Percentiles rank a stretch among this genome's conserved stretches.
Conservation (phyloP, 2,888 invertebrate genomes). For the Acronicta psi region DNA sequence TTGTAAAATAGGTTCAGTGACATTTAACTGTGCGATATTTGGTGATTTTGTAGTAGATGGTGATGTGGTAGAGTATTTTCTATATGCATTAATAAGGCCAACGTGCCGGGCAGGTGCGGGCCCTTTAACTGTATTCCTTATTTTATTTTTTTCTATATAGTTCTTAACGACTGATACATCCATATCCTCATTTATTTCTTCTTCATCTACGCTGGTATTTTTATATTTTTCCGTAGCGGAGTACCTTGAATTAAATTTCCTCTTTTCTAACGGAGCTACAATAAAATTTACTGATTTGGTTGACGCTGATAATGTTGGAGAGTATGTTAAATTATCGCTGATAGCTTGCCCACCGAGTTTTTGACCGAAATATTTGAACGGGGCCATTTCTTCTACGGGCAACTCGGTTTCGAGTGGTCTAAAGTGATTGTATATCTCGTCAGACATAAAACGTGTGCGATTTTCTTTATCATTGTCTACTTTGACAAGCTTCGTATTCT, state of each 20-base stretch:
- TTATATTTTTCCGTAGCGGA: slow-evolving; percentile 85
- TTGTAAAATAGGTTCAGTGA: slow-evolving; percentile 71
- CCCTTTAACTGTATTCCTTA: slow-evolving; percentile 85
- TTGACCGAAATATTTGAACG: slow-evolving; percentile 92
- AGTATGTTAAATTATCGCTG: slow-evolving; percentile 82
- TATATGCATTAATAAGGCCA: slow-evolving; percentile 84
- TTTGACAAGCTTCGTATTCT: slow-evolving; percentile 71
- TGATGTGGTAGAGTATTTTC: slow-evolving; percentile 77
- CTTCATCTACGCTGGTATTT: slow-evolving; percentile 86
- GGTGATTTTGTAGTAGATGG: slow-evolving; percentile 72
- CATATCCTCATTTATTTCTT: slow-evolving; percentile 89
- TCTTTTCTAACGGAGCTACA: slow-evolving; percentile 77
- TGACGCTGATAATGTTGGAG: slow-evolving; percentile 83
- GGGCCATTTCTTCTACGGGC: slow-evolving; percentile 91
- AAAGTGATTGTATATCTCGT: slow-evolving; percentile 90
- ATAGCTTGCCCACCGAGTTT: slow-evolving; percentile 84
- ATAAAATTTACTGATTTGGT: slow-evolving; percentile 85
- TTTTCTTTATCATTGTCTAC: slow-evolving; percentile 82
- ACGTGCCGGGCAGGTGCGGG: slow-evolving; percentile 84
- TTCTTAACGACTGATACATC: slow-evolving; percentile 90
- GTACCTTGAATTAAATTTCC: slow-evolving; percentile 83
- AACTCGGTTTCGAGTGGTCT: slow-evolving; percentile 90
- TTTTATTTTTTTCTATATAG: slow-evolving; percentile 86
- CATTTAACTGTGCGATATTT: slow-evolving; percentile 72
- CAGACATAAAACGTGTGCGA: slow-evolving; percentile 89